Conservation (phyloP, 2,113 vertebrate species). For the Scomber colias region DNA sequence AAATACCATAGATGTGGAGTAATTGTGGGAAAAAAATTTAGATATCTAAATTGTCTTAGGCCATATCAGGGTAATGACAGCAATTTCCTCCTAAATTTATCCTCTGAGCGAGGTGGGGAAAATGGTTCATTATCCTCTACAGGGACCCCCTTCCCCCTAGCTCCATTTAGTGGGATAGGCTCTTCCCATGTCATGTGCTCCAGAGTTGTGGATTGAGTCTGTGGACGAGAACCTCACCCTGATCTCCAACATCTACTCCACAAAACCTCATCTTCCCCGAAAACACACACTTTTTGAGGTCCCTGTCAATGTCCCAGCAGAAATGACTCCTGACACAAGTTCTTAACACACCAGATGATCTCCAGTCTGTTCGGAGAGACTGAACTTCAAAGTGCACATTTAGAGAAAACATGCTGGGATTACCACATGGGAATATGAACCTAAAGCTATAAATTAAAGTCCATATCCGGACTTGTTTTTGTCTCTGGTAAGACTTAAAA, state of each 20-base stretch:
- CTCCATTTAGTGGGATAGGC: constrained; percentile 30
- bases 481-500: constrained; percentile 13
- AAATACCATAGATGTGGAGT: constrained; percentile 11
- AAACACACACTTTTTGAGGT: neutral
- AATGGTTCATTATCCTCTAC: constrained; percentile 36
- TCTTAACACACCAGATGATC: constrained; percentile 51
- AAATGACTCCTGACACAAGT: constrained; percentile 45
- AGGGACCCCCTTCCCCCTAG: constrained; percentile 1
- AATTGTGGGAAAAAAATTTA: constrained; percentile 34
- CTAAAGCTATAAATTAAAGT: constrained; percentile 4
- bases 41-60: constrained; percentile 29
- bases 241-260: neutral
- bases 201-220: constrained; percentile 38
- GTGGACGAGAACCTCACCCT: constrained; percentile 17
- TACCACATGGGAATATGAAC: constrained; percentile 5
- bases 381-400: constrained; percentile 48
- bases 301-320: constrained; percentile 21
- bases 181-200: constrained; percentile 54
- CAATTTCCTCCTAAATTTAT: constrained; percentile 57
- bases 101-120: constrained; percentile 30
- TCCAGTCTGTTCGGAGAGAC: constrained; percentile 28
- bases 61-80: constrained; percentile 47
- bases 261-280: neutral
- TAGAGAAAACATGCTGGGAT: constrained; percentile 31
- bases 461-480: constrained; percentile 35